These are phyloP conservation scores for Silurus aristotelis DNA, from an alignment of 2,797 vertebrate species.

Conservation along the genomic window DNA sequence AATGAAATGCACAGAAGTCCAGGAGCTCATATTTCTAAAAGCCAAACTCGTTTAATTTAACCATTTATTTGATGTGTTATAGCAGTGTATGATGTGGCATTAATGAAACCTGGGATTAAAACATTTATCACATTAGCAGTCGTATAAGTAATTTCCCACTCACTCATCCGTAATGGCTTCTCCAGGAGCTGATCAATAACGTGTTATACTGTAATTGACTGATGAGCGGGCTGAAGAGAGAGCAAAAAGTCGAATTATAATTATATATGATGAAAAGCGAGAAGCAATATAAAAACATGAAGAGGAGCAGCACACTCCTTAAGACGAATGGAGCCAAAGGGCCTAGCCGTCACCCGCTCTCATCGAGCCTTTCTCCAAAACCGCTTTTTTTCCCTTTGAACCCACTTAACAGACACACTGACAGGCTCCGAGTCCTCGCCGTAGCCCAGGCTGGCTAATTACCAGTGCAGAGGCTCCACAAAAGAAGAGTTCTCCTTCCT, in stretches of 20 bases:
- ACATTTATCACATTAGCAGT: constrained; percentile 83
- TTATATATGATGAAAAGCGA: constrained; percentile 66
- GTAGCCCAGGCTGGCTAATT: constrained; percentile 51
- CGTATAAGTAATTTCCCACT: constrained; percentile 78
- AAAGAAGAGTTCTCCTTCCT: constrained; percentile 46
- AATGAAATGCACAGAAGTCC: constrained; percentile 63
- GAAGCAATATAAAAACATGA: constrained; percentile 64
- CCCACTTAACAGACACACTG: constrained; percentile 62
- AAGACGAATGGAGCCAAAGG: constrained; percentile 69
- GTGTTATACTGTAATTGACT: constrained; percentile 78
- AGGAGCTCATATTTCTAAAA: constrained; percentile 68
- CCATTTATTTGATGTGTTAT: constrained; percentile 81
- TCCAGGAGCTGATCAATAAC: constrained; percentile 81
- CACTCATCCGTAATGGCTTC: constrained; percentile 80
- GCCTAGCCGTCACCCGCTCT: constrained; percentile 50
- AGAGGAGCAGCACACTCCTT: constrained; percentile 58
- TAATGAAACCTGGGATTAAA: constrained; percentile 80
- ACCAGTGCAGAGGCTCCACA: constrained; percentile 42
- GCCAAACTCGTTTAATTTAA: constrained; percentile 75
- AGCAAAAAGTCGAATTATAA: constrained; percentile 82
- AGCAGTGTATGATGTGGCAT: constrained; percentile 74
- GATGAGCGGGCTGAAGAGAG: constrained; percentile 79
- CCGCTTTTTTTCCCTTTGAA: constrained; percentile 65
- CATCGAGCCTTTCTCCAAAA: constrained; percentile 50
- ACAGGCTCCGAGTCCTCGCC: constrained; percentile 55